Base-by-base conservation (phyloP, 2,888 invertebrate species). In the Drosophila colorata region DNA sequence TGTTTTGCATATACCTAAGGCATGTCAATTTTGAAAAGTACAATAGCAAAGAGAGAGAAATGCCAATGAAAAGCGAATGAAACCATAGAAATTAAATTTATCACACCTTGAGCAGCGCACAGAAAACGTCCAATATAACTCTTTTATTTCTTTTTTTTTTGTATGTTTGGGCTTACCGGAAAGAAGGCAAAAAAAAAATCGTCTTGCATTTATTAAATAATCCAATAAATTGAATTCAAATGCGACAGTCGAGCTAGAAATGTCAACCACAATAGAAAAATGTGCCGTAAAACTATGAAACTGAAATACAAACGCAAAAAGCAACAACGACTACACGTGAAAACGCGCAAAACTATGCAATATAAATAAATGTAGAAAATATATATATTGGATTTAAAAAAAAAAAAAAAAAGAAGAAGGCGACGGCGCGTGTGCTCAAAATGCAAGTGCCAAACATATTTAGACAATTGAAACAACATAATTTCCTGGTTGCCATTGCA, bases 31-130 rank as follows among this genome's bases (percentile, higher is more conserved):
- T 85, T 80, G 79, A 83, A 85, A 88, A 76, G 84, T 78, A 58
- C 78, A 74, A 72, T 66, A 53, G 69, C 48, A 79, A 63, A 80
- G 60, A 67, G 77, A 78, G 63, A 78, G 65, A 70, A 87, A 79
- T 88, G 85, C 77, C 82, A 83, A 87, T 87, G 86, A 87, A 82
- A 84, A 59, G 33, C 74, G 71, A 84, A 88, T 76, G 90, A 89
- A 89, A 79, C 89, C 89, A 56, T 90, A 90, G 66, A 84, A 89
- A 76, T 80, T 60, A 76, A 77, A 86, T 84, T 79, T 87, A 90
- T 90, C 87, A 87, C 84, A 83, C 84, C 79, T 86, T 78, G 80
- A 80, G 74, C 61, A 78, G 75, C 80, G 70, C 84, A 74, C 68
- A 82, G 72, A 57, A 74, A 70, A 69, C 69, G 86, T 68, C 69